Percentiles rank a stretch among this genome's conserved stretches.
phyloP scores from a whole-genome alignment of 2,113 vertebrate genomes.

The Pogonocichla stellata region DNA sequence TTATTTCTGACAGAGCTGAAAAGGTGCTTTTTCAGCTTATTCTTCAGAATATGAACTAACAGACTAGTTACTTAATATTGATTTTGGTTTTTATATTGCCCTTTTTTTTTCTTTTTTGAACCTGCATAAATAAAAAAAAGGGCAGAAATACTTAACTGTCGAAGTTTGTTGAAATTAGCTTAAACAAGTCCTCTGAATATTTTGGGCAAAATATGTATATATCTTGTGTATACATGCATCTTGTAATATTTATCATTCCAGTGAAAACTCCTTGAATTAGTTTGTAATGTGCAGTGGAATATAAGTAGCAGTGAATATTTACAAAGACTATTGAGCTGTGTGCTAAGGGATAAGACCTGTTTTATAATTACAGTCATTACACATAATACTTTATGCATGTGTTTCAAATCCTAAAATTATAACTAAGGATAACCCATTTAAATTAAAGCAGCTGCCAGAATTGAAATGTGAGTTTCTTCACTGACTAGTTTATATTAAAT shows the following conservation, averaged over 20 bases:
- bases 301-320: background rate
- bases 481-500: background rate
- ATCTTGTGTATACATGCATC: background rate
- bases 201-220: background rate
- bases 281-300: background rate
- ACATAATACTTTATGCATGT: background rate
- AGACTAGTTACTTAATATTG: background rate
- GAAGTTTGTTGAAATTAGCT: background rate
- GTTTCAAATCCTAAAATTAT: background rate
- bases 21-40: background rate
- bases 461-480: background rate
- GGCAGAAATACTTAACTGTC: background rate
- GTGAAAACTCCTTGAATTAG: background rate
- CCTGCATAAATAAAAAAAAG: background rate
- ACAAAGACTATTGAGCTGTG: background rate
- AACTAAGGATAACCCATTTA: background rate
- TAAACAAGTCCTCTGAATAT: background rate
- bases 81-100: background rate
- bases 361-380: background rate
- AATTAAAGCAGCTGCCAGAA: background rate
- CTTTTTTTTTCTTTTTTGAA: background rate
- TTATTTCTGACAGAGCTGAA: background rate
- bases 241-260: background rate
- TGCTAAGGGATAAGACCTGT: background rate
- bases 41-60: background rate